A percentile compares a stretch with the other conserved stretches of the same genome.
Evolutionary conservation across 2,888 invertebrate species (phyloP).

Genomic region (Hypolimnas misippus): DNA sequence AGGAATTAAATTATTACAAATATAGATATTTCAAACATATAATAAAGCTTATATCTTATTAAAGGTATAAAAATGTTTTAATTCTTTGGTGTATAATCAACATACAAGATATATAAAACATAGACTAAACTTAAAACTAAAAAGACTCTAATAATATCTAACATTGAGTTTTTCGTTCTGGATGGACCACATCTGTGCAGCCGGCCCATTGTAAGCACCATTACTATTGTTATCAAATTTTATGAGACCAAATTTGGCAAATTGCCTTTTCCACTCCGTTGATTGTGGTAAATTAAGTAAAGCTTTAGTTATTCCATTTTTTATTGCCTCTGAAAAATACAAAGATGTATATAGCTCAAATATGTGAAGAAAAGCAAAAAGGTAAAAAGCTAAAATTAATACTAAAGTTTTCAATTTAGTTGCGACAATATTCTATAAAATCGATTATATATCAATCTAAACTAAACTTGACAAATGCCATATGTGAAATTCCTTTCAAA

Average conservation of each 20-base stretch:
- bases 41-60: constrained; percentile 27
- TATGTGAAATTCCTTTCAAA: too few relatives aligned
- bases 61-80: constrained; percentile 38
- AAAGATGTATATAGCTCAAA: too few relatives aligned
- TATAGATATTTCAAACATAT: constrained; percentile 15
- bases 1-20: constrained; percentile 15
- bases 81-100: constrained; percentile 69
- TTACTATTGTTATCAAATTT: constrained; percentile 73
- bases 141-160: constrained; percentile 80
- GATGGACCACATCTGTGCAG: constrained; percentile 80
- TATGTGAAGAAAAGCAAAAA: too few relatives aligned
- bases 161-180: constrained; percentile 78
- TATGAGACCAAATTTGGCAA: constrained; percentile 77
- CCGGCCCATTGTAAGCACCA: constrained; percentile 76
- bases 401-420: too few relatives aligned
- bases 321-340: constrained; percentile 61
- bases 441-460: too few relatives aligned
- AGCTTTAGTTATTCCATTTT: constrained; percentile 66
- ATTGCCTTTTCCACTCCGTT: constrained; percentile 66
- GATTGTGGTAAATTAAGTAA: constrained; percentile 68
- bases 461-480: too few relatives aligned
- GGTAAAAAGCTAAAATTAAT: background rate
- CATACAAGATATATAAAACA: constrained; percentile 75
- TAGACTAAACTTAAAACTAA: constrained; percentile 69
- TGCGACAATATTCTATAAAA: too few relatives aligned